These are phyloP conservation scores for Andrena hattorfiana DNA, from an alignment of 2,888 invertebrate genomes.

Conservation along the genomic window DNA sequence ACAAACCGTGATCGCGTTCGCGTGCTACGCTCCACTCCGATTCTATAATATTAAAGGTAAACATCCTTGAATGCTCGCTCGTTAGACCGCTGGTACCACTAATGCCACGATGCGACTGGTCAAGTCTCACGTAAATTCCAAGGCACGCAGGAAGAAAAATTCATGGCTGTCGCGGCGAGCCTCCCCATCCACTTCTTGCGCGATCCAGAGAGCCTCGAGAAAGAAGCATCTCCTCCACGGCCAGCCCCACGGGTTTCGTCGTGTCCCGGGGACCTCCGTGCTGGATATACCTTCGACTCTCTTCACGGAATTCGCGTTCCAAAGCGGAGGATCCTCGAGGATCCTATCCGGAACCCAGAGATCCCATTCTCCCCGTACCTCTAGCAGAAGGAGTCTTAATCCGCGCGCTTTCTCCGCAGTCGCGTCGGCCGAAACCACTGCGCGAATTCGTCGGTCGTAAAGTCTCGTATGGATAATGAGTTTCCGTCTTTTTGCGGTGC, in stretches of 20 bases:
- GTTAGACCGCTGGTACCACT: slow-evolving; percentile 78
- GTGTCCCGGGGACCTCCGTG: no score
- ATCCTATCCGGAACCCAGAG: not conserved
- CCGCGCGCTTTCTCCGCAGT: slow-evolving; percentile 1
- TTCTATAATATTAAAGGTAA: slow-evolving; percentile 82
- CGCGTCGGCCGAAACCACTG: slow-evolving; percentile 23
- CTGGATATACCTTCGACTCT: no score
- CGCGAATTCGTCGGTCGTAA: slow-evolving; percentile 33
- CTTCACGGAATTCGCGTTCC: no score
- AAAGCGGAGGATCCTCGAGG: not conserved
- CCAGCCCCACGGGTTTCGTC: no score
- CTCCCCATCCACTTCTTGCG: slow-evolving; percentile 74
- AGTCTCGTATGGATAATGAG: slow-evolving; percentile 76
- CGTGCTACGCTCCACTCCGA: slow-evolving; percentile 53
- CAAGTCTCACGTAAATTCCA: slow-evolving; percentile 81
- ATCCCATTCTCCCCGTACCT: not conserved
- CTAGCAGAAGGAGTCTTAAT: not conserved
- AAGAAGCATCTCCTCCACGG: no score
- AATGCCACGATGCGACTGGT: slow-evolving; percentile 76
- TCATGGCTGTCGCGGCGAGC: slow-evolving; percentile 78
- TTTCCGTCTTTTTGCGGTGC: slow-evolving; percentile 74
- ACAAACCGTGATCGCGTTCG: slow-evolving; percentile 64
- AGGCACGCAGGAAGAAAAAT: slow-evolving; percentile 80
- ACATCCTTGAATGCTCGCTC: slow-evolving; percentile 82
- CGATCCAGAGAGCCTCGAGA: slow-evolving; percentile 18